Evolutionary conservation across 2,888 invertebrate species (phyloP).

Genomic region (Orthosia incerta): DNA sequence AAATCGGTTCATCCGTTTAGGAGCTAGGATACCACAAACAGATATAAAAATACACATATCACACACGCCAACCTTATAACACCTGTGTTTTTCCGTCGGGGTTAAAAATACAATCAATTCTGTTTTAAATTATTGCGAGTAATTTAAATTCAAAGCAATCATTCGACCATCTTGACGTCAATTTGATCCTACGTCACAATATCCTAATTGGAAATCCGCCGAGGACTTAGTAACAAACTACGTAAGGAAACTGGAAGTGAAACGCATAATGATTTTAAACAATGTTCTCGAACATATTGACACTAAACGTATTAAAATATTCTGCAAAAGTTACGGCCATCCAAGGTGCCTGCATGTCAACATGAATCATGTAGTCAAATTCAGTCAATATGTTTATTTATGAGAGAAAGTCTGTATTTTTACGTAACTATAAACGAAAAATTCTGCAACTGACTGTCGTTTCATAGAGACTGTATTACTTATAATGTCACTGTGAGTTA

Average conservation of each 20-base stretch:
- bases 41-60: no score
- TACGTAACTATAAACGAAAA: background rate
- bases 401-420: constrained; percentile 22
- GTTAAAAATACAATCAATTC: background rate
- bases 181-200: constrained; percentile 38
- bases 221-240: constrained; percentile 32
- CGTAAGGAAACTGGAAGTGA: constrained; percentile 49
- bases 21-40: no score
- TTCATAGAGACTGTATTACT: background rate
- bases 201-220: constrained; percentile 39
- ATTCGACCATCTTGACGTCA: constrained; percentile 33
- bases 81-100: no score
- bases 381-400: constrained; percentile 2
- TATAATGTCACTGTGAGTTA: no score
- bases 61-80: no score
- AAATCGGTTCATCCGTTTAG: no score
- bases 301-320: constrained; percentile 49
- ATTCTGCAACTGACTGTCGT: background rate
- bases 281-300: constrained; percentile 37
- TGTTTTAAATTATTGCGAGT: constrained; percentile 10
- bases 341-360: constrained; percentile 11
- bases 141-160: constrained; percentile 43
- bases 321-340: constrained; percentile 24
- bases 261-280: constrained; percentile 43
- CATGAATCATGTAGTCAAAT: constrained; percentile 37